Evolutionary conservation across 2,888 invertebrate species (phyloP).

Genomic region (Nomada ferruginata): DNA sequence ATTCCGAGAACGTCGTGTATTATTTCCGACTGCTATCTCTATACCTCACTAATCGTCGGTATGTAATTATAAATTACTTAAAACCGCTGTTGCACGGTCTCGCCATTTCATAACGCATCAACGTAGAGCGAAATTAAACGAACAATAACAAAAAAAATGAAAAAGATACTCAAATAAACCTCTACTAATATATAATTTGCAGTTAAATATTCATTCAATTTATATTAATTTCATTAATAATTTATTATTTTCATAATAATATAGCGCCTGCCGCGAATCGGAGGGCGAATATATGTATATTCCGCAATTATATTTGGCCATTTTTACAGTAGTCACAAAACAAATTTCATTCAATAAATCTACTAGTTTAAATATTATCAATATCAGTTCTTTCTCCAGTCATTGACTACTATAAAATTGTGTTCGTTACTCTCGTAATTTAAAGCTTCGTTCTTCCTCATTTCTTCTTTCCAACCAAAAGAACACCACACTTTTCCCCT

Average conservation of each 20-base stretch:
- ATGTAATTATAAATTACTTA: constrained; percentile 54
- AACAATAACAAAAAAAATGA: constrained; percentile 68
- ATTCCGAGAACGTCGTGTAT: constrained; percentile 50
- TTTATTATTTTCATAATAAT: constrained; percentile 84
- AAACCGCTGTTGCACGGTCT: constrained; percentile 30
- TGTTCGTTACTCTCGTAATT: constrained; percentile 79
- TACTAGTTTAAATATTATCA: constrained; percentile 84
- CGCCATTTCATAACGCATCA: constrained; percentile 47
- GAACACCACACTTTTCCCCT: constrained; percentile 42
- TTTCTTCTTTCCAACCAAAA: constrained; percentile 57
- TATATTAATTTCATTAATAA: constrained; percentile 84
- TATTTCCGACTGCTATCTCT: constrained; percentile 16
- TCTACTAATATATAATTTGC: constrained; percentile 83
- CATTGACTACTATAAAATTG: constrained; percentile 83
- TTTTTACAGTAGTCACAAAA: constrained; percentile 83
- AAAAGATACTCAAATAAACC: constrained; percentile 80
- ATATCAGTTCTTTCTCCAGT: constrained; percentile 85
- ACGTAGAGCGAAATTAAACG: constrained; percentile 70
- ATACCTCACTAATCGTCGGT: constrained; percentile 35
- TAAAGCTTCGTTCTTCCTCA: constrained; percentile 41
- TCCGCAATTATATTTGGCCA: constrained; percentile 82
- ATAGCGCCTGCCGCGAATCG: constrained; percentile 80
- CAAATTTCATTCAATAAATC: constrained; percentile 80
- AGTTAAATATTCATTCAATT: constrained; percentile 84
- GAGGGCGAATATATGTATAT: constrained; percentile 73